phyloP scores from a whole-genome alignment of 2,113 vertebrate species.

The Nothoprocta perdicaria region DNA sequence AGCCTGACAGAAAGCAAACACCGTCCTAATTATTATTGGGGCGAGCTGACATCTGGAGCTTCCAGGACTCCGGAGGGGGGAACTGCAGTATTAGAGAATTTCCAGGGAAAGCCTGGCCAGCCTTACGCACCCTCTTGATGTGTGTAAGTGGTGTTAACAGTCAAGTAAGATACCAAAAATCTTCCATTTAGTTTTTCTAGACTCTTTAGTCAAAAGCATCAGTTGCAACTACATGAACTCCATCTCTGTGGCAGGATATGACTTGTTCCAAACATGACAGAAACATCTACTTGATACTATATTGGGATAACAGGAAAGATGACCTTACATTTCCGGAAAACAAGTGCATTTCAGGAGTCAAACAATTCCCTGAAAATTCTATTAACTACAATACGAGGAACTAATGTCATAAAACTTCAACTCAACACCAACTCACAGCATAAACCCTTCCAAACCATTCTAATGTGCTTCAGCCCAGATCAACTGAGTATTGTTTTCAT shows the following conservation, averaged over 20 bases:
- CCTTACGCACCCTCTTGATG: slow-evolving; percentile 1
- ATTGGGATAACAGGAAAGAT: neutral
- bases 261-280: neutral
- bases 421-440: neutral
- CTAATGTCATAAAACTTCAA: neutral
- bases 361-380: neutral
- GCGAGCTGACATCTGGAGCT: neutral
- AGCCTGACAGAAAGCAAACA: neutral
- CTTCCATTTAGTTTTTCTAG: neutral
- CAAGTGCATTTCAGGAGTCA: neutral
- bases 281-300: neutral
- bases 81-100: neutral
- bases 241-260: neutral
- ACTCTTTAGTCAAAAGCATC: neutral
- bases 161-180: neutral
- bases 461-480: neutral
- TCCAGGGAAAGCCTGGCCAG: neutral
- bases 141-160: accelerated
- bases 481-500: neutral
- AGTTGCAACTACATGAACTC: neutral
- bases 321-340: neutral
- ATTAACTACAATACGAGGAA: neutral
- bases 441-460: neutral
- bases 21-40: neutral
- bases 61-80: accelerated